These are phyloP conservation scores for Mustela nigripes DNA, from an alignment of 2,113 vertebrate species.

Conservation along the genomic window DNA sequence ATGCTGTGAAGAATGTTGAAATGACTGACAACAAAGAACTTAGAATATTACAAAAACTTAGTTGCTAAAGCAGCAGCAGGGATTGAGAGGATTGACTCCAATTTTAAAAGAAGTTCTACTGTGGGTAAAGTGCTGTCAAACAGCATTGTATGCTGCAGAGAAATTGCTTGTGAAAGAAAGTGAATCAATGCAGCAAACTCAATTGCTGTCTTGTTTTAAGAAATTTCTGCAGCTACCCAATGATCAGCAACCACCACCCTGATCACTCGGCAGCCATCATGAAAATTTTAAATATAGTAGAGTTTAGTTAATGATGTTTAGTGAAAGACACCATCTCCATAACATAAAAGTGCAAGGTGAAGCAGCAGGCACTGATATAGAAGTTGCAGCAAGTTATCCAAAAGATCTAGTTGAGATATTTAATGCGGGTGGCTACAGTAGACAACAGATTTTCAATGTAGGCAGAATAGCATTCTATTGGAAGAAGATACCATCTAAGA, in stretches of 20 bases:
- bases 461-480: not conserved
- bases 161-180: not conserved
- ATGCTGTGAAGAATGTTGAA: not conserved
- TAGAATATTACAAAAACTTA: not conserved
- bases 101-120: not conserved
- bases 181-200: not conserved
- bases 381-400: not conserved
- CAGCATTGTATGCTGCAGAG: not conserved
- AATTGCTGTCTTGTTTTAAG: not conserved
- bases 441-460: not conserved
- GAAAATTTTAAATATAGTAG: not conserved
- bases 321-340: not conserved
- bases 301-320: not conserved
- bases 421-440: not conserved
- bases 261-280: not conserved
- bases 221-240: not conserved
- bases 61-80: not conserved
- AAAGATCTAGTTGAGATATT: not conserved
- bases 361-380: not conserved
- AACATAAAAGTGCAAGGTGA: not conserved
- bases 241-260: not conserved
- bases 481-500: not conserved
- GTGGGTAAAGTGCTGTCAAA: not conserved
- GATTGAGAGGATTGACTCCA: not conserved
- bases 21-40: not conserved